Base-by-base conservation (phyloP, 2,888 invertebrate species). In the Polydrusus tereticollis region DNA sequence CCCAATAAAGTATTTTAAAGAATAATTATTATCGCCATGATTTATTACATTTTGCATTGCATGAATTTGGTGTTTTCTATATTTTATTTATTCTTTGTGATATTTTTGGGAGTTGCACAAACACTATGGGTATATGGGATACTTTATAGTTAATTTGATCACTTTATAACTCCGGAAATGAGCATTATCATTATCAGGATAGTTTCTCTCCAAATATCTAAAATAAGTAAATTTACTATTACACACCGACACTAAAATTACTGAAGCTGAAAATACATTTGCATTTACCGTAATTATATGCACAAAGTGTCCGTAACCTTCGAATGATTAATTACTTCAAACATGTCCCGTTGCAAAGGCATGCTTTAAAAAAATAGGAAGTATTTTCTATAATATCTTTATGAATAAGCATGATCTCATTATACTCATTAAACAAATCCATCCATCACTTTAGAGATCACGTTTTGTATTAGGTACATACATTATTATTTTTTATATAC, bases 391-490 rank as follows among this genome's bases (percentile, higher is more conserved):
- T 12, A 57, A 58, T 63, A 57, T 57, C 33, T 67, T 72, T 72
- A 67, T 62, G 63, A 72, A 67, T 67, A 72, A 58, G 43, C 72
- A 63, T 67, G 63, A 68, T 68, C 72, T 72, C 72, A 72, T 72
- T 72, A 67, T 63, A 47, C 23, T 62, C 67, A 72, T 72, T 72
- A 67, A 67, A 47, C 62, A 62, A 14, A 60, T 38, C 59, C 41
- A 71, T 71, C 71, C 60, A 71, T 71, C 71, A 71, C 45, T 16
- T 38, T 14, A 47, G 29, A 58, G 45, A 70, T 64, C 64, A 64
- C 64, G 70, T 57, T 68, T 68, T 36, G 60, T 47, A 60, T 52
- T 70, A 26, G 26, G 45, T 43, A 33, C 50, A 45, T 69, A 55
- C n/a, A 69, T 69, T 69, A 69, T 63, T 69, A 69, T 57, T 63